Evolutionary conservation across 2,113 vertebrate species (phyloP).

Genomic region (Harpagus bidentatus): DNA sequence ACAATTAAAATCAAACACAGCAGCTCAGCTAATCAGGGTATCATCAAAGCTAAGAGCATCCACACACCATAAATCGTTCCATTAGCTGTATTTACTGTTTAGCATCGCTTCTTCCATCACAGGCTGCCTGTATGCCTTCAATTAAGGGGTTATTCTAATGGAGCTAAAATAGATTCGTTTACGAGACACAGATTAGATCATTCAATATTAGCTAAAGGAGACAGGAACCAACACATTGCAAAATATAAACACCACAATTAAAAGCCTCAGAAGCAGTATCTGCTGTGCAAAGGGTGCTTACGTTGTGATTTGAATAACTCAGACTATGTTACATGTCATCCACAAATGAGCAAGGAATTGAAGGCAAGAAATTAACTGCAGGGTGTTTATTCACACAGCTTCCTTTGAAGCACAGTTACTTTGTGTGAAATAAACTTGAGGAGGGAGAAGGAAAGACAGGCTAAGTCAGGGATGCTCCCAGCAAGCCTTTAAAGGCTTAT

Average conservation of each 20-base stretch:
- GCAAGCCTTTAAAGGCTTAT: neutral
- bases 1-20: conserved; percentile 59
- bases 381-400: conserved; percentile 51
- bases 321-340: neutral
- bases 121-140: conserved; percentile 55
- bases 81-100: conserved; percentile 56
- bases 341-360: conserved; percentile 45
- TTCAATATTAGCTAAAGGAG: conserved; percentile 61
- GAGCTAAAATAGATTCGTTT: conserved; percentile 65
- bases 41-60: conserved; percentile 55
- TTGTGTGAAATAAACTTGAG: neutral
- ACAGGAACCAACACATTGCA: conserved; percentile 38
- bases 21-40: conserved; percentile 44
- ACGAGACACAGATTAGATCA: conserved; percentile 65
- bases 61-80: conserved; percentile 15
- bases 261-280: conserved; percentile 29
- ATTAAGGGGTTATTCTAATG: conserved; percentile 62
- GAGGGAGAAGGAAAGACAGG: neutral
- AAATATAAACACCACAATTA: conserved; percentile 51
- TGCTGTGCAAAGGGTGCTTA: conserved; percentile 15
- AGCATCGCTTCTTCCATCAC: conserved; percentile 41
- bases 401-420: conserved; percentile 60
- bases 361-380: conserved; percentile 63
- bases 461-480: neutral
- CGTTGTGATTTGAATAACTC: neutral